Percentiles rank a stretch among this genome's conserved stretches.
phyloP scores from a whole-genome alignment of 2,888 invertebrate genomes.

The Epistrophe grossulariae region DNA sequence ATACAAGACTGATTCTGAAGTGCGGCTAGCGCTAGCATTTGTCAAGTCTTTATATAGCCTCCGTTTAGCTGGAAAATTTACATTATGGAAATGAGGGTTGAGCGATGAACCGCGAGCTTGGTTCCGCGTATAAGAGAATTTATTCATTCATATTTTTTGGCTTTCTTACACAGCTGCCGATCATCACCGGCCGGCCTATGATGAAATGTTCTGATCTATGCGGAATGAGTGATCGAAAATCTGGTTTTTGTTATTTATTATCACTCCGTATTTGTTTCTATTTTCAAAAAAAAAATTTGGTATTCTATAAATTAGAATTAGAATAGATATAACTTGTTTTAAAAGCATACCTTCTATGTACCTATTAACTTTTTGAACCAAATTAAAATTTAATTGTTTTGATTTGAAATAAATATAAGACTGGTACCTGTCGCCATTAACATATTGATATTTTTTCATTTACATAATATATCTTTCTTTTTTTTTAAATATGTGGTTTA shows the following conservation, averaged over 20 bases:
- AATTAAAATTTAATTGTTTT: not conserved
- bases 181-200: not conserved
- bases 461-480: not conserved
- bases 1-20: conserved; percentile 36
- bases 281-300: not conserved
- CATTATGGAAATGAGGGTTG: conserved; percentile 13
- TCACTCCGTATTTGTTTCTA: not conserved
- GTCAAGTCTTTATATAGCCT: conserved; percentile 56
- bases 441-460: not conserved
- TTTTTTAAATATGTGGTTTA: not conserved
- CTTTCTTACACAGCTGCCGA: not conserved
- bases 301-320: not conserved
- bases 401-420: not conserved
- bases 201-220: not conserved
- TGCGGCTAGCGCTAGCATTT: conserved; percentile 32
- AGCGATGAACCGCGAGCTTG: not conserved
- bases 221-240: not conserved
- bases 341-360: not conserved
- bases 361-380: not conserved
- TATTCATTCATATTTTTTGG: not conserved
- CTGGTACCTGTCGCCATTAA: not conserved
- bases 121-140: not conserved
- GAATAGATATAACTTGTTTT: not conserved
- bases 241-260: conserved; percentile 1
- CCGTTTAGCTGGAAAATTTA: not conserved